A percentile compares a stretch with the other conserved stretches of the same genome.
These are phyloP conservation scores for Plestiodon gilberti DNA, from an alignment of 2,113 vertebrate species.

Conservation along the genomic window DNA sequence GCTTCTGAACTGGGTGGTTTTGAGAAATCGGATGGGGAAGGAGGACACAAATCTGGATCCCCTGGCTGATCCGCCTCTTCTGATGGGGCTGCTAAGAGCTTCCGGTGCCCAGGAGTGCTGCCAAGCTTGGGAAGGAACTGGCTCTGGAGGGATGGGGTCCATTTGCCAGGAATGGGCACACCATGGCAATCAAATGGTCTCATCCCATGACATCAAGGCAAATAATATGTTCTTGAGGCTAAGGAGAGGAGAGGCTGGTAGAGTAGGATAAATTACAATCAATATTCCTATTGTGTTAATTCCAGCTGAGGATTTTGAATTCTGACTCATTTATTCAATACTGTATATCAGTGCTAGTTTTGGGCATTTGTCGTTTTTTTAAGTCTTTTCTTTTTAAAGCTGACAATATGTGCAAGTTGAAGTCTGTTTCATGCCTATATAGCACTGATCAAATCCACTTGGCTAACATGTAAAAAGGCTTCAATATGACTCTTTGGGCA, in stretches of 20 bases:
- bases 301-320: no score
- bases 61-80: not conserved
- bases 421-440: slow-evolving; percentile 60
- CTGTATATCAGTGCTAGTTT: slow-evolving; percentile 42
- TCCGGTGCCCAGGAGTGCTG: not conserved
- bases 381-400: slow-evolving; percentile 69
- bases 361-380: slow-evolving; percentile 68
- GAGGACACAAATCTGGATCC: not conserved
- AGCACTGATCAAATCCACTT: slow-evolving; percentile 59
- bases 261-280: not conserved
- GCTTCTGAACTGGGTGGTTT: not conserved
- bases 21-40: not conserved
- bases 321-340: slow-evolving; percentile 62
- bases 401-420: slow-evolving; percentile 55
- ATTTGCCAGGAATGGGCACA: no score
- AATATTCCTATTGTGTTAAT: not conserved
- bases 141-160: not conserved
- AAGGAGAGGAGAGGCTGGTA: not conserved
- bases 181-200: no score
- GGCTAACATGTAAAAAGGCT: slow-evolving; percentile 56
- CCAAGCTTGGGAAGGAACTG: not conserved
- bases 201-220: no score
- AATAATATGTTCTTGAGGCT: no score
- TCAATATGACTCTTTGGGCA: slow-evolving; percentile 48
- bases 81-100: not conserved